phyloP scores from a whole-genome alignment of 2,113 vertebrate species.

The Xenopus borealis region DNA sequence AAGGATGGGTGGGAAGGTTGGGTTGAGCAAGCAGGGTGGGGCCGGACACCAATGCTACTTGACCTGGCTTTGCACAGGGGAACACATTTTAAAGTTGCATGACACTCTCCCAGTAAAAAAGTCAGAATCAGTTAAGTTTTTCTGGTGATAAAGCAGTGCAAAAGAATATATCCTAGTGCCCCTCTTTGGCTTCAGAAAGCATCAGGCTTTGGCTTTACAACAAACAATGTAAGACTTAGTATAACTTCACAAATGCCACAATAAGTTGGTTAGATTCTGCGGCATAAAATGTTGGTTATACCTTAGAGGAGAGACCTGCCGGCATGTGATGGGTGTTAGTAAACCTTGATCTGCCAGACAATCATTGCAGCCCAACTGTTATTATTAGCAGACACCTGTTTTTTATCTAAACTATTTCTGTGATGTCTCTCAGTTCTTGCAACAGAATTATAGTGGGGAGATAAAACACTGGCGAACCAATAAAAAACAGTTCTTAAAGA shows the following conservation, averaged over 20 bases:
- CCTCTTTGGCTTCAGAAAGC: no score
- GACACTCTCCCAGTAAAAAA: no score
- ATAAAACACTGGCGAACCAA: conserved; percentile 5
- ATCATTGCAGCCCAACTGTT: conserved; percentile 13
- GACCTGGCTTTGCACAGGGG: no score
- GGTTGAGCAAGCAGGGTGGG: no score
- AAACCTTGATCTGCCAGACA: conserved; percentile 28
- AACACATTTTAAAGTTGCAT: no score
- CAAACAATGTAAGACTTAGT: no score
- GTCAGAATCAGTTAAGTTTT: no score
- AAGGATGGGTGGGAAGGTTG: no score
- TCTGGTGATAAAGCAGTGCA: no score
- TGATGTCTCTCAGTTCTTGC: conserved; percentile 18
- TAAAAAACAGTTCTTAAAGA: conserved; percentile 7
- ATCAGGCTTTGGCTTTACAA: no score
- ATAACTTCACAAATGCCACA: neutral
- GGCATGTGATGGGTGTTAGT: conserved; percentile 24
- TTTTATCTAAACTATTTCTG: conserved; percentile 6
- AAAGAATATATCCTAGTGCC: no score
- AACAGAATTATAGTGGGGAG: conserved; percentile 24
- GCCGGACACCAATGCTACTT: no score
- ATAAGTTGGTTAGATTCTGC: conserved; percentile 47
- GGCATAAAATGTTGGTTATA: conserved; percentile 48
- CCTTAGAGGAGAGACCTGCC: conserved; percentile 34
- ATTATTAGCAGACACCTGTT: conserved; percentile 18